A percentile compares a stretch with the other conserved stretches of the same genome.
Conservation (phyloP, 2,888 invertebrate species). For the Nemoura dubitans region DNA sequence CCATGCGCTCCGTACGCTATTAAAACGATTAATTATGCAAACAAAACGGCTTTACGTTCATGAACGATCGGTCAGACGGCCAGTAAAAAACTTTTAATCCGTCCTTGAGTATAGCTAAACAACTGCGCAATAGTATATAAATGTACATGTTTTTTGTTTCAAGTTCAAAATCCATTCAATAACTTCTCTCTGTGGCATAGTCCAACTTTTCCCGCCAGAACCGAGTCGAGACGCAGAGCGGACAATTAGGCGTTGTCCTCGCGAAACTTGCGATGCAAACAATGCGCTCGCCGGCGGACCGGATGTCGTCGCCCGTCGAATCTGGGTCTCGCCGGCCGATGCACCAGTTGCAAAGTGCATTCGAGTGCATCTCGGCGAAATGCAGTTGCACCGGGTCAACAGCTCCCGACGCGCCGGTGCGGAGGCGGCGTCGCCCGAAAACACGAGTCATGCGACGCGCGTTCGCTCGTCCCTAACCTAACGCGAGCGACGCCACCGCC, state of each 20-base stretch:
- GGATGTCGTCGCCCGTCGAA: neutral
- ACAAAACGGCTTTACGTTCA: neutral
- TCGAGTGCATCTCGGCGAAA: neutral
- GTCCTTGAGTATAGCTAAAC: neutral
- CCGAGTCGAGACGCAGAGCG: neutral
- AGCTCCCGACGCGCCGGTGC: neutral
- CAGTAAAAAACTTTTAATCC: slow-evolving; percentile 12
- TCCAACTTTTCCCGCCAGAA: neutral
- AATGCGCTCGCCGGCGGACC: neutral
- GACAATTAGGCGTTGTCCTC: neutral
- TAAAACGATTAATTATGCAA: neutral
- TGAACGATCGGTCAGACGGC: slow-evolving; percentile 7
- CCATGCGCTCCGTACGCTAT: neutral
- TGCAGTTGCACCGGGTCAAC: neutral
- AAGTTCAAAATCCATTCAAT: slow-evolving; percentile 4
- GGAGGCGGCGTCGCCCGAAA: neutral
- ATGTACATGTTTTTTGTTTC: slow-evolving; percentile 5
- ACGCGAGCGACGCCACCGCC: neutral
- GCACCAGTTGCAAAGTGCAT: neutral
- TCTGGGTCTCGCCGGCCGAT: neutral
- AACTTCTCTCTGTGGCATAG: neutral
- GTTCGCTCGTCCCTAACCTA: neutral
- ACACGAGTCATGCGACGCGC: neutral
- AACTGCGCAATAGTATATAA: slow-evolving; percentile 7
- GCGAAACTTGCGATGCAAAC: neutral